Conservation (phyloP, 2,888 invertebrate genomes). For the Cheilosia scutellata region DNA sequence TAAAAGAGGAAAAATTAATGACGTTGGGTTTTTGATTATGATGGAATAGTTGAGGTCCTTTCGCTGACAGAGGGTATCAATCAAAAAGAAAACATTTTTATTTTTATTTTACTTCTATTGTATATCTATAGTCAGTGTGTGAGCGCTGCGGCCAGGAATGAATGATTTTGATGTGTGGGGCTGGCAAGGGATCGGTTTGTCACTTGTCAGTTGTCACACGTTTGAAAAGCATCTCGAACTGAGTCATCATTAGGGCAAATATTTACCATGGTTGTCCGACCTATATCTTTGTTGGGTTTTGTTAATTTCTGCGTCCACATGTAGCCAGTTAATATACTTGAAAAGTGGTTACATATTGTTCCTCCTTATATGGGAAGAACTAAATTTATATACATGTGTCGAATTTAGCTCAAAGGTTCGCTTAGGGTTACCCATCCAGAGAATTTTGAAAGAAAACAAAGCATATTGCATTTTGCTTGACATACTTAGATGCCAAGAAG, state of each 20-base stretch:
- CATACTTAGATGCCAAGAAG: too few species aligned
- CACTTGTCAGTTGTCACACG: constrained; percentile 24
- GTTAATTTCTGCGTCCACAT: background rate
- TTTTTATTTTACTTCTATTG: constrained; percentile 19
- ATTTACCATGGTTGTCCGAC: background rate
- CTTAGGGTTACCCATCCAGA: too few species aligned
- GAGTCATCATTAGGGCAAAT: background rate
- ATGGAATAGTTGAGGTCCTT: constrained; percentile 64
- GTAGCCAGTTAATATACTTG: too few species aligned
- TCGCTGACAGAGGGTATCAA: constrained; percentile 55
- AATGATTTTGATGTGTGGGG: background rate
- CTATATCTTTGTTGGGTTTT: background rate
- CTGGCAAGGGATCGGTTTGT: background rate
- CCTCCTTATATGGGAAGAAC: too few species aligned
- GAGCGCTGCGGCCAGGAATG: background rate
- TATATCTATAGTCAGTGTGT: background rate
- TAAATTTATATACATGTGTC: too few species aligned
- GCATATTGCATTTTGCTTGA: too few species aligned
- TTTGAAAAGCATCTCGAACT: background rate
- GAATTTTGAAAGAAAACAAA: too few species aligned
- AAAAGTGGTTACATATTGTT: too few species aligned
- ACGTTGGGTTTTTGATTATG: constrained; percentile 56
- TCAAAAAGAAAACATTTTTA: constrained; percentile 39
- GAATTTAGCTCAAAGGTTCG: too few species aligned
- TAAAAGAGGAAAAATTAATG: constrained; percentile 45